Evolutionary conservation across 2,113 vertebrate genomes (phyloP), one percentile per base, ranked within the genome.

Genomic region (Leiothrix lutea): DNA sequence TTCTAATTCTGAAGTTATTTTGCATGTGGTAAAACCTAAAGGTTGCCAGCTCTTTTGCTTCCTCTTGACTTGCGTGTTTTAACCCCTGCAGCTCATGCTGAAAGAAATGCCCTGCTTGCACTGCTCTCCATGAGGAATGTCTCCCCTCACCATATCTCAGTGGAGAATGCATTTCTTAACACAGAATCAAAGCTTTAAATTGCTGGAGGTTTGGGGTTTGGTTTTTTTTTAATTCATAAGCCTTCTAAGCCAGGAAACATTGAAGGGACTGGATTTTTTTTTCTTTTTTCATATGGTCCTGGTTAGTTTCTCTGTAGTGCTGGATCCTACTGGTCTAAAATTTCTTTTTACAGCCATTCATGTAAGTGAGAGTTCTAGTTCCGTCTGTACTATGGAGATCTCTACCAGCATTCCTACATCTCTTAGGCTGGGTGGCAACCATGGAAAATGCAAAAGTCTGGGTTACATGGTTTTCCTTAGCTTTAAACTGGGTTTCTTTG

Each of bases 71-170:
- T 64, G 45, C 12, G 4, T 0, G 0, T 56, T 91, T 86, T 70
- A 70, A 84, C 72, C 83, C 42, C 23, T 2, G 36, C 70, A 67
- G 36, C 16, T 91, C 13, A 10, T 1, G 1, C 7, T 51, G 70
- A 75, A 21, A 38, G 40, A 72, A 79, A 33, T 29, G 21, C 25
- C 35, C 19, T 47, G 58, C 33, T 47, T 65, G 14, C 33, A 5
- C 25, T 36, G 36, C 38, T 50, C 3, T 61, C 14, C 0, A 0
- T 13, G 9, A 88, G 50, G 25, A 77, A 29, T 5, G 38, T 33
- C 36, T 70, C 5, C 29, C 21, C 16, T 79, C 15, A 1, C 20
- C 5, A 0, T 50, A 19, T 40, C 7, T 1, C 29, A 24, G 3
- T 16, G 33, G 31, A 82, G 62, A 86, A 58, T 54, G 51, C 57